A percentile compares a stretch with the other conserved stretches of the same genome.
These are phyloP conservation scores for Holothuria scabra DNA, from an alignment of 53 echinoderm and acorn worm species.

Conservation along the genomic window DNA sequence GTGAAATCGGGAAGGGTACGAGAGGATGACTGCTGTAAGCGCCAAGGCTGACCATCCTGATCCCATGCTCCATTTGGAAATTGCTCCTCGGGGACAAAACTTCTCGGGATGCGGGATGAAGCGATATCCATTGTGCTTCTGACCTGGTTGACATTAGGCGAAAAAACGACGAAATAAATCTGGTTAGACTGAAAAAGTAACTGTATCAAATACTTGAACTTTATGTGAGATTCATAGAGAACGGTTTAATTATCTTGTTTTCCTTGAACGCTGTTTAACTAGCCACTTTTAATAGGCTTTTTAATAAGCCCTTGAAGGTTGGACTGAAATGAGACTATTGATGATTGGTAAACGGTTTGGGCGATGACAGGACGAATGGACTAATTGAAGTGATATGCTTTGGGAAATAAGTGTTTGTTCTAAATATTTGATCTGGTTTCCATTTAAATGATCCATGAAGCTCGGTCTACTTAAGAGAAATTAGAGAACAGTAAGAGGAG, in stretches of 20 bases:
- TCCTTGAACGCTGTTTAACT: conserved; percentile 35
- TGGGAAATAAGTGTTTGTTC: conserved; percentile 44
- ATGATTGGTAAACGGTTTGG: conserved; percentile 27
- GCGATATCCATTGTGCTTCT: conserved; percentile 16
- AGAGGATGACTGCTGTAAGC: conserved; percentile 1
- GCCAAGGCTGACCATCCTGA: conserved; percentile 29
- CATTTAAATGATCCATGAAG: conserved; percentile 44
- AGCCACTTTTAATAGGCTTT: conserved; percentile 44
- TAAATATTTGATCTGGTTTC: conserved; percentile 43
- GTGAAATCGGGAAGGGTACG: conserved; percentile 30
- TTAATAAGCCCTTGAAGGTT: conserved; percentile 43
- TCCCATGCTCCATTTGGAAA: conserved; percentile 47
- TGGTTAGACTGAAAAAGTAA: conserved; percentile 14
- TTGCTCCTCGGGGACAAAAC: conserved; percentile 45
- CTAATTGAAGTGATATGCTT: conserved; percentile 37
- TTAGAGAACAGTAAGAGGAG: neutral
- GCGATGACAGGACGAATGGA: conserved; percentile 1
- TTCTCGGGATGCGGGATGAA: conserved; percentile 18
- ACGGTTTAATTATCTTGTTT: conserved; percentile 26
- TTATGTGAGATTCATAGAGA: conserved; percentile 46
- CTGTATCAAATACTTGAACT: conserved; percentile 48
- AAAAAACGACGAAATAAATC: conserved; percentile 32
- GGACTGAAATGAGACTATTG: conserved; percentile 24
- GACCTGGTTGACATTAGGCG: conserved; percentile 41
- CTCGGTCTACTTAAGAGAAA: conserved; percentile 24